Evolutionary conservation across 1,140 invertebrate genomes (phyloP).

Genomic region (Leptinotarsa undecemlineata): DNA sequence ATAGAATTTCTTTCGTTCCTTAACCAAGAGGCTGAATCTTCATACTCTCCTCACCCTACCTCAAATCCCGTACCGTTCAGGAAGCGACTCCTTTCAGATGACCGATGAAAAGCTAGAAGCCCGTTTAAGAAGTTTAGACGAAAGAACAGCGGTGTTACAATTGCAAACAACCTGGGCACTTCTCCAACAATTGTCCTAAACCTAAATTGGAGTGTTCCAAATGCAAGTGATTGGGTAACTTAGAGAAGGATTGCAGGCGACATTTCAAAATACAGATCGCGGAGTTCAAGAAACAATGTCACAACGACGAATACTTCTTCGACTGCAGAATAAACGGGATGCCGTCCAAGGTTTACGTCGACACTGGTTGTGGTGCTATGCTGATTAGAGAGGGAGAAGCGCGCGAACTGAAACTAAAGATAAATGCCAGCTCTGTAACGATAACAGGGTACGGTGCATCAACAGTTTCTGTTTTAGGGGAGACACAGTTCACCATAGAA

Average conservation of each 20-base stretch:
- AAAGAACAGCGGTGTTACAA: conserved; percentile 6
- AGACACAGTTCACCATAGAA: conserved; percentile 17
- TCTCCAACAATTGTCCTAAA: background rate
- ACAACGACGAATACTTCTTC: conserved; percentile 15
- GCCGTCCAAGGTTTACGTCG: conserved; percentile 11
- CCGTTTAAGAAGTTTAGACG: background rate
- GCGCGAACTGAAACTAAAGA: conserved; percentile 1
- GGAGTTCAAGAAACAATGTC: background rate
- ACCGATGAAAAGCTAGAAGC: background rate
- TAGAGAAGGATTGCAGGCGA: conserved; percentile 11
- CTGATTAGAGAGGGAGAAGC: conserved; percentile 4
- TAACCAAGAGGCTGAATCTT: background rate
- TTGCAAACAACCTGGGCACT: conserved; percentile 5
- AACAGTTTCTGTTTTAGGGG: conserved; percentile 7
- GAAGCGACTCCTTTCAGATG: background rate
- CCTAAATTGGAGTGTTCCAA: conserved; percentile 2
- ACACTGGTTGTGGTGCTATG: conserved; percentile 21
- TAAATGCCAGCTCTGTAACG: conserved; percentile 10
- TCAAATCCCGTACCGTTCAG: background rate
- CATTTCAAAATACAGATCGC: background rate
- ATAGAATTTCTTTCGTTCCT: conserved; percentile 27
- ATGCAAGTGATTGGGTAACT: conserved; percentile 6
- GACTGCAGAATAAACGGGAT: conserved; percentile 3
- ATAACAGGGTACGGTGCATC: conserved; percentile 16
- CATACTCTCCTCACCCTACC: background rate